phyloP scores from a whole-genome alignment of 1,140 invertebrate genomes.

The Formica selysi region DNA sequence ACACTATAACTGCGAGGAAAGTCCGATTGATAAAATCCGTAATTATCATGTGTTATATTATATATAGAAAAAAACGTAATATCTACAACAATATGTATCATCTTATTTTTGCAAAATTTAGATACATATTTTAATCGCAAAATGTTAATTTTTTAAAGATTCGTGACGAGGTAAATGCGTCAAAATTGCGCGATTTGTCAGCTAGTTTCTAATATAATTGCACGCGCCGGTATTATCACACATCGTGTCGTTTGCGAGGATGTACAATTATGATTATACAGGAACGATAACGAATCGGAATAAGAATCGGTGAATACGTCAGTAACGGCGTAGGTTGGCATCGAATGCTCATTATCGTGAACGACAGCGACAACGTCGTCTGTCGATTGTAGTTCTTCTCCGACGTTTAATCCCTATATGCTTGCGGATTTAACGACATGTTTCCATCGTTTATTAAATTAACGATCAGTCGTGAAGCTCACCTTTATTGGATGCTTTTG shows the following conservation, averaged over 20 bases:
- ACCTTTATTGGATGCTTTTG: conserved; percentile 82
- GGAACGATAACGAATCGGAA: conserved; percentile 26
- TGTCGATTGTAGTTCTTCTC: conserved; percentile 71
- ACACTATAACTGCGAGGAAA: not conserved
- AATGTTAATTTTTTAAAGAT: not conserved
- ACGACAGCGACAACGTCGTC: conserved; percentile 52
- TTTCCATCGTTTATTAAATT: conserved; percentile 83
- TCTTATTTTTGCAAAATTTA: not conserved
- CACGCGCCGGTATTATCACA: not conserved
- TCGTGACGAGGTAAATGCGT: not conserved
- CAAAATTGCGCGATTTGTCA: not conserved
- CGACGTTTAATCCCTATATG: conserved; percentile 71
- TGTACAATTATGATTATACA: conserved; percentile 9
- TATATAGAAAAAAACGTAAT: conserved; percentile 5
- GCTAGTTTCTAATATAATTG: conserved; percentile 8
- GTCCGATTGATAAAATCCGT: not conserved
- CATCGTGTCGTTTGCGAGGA: not conserved
- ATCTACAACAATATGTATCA: not conserved
- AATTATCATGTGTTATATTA: not conserved
- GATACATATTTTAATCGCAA: not conserved
- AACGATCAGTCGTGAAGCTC: conserved; percentile 83
- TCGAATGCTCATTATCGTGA: conserved; percentile 65
- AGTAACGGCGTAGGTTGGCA: not conserved
- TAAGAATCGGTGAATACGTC: conserved; percentile 24
- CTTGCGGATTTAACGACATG: conserved; percentile 76